Evolutionary conservation across 2,113 vertebrate genomes (phyloP), one percentile per base, ranked within the genome.

Genomic region (Charadrius vociferus): DNA sequence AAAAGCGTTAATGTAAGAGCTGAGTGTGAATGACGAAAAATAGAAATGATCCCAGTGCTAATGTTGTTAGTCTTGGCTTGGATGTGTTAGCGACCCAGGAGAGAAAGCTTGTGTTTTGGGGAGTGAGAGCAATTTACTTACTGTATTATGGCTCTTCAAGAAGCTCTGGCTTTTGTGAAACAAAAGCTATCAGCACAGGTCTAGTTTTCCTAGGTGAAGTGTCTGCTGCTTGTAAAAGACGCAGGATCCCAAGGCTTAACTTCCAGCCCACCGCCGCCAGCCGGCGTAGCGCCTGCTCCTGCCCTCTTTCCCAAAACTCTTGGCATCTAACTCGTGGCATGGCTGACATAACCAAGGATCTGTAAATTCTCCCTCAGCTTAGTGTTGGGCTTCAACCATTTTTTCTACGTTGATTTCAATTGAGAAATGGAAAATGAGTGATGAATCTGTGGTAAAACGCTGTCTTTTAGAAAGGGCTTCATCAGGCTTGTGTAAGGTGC

Each of bases 281-380:
- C 24, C 0, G 0, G 3, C 59, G 61, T 62, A 9, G 19, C 12
- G 5, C 29, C 10, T 5, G 45, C 14, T 79, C 61, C 80, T 29
- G 18, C 14, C 14, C 61, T 62, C 45, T n/a, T 66, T 39, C 39
- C 55, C 79, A 43, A 43, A 32, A 5, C n/a, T 26, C 67, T 20
- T 65, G 78, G 62, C 36, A 9, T 6, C 8, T 29, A 6, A 18
- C 2, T 3, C 36, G 1, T 6, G 22, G 47, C 75, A 39, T 0
- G 0, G 58, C 50, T 71, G 71, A 24, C 23, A 6, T 14, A 14
- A 53, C 16, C 39, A 29, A 19, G 61, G 80, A 34, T 17, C 53
- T 58, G 5, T 26, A 9, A 27, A 5, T 63, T 47, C 77, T 55
- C 14, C 56, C 43, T 61, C 9, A 27, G 43, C 61, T 47, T 22